Conservation (phyloP, 2,888 invertebrate species). For the Deilephila porcellus region DNA sequence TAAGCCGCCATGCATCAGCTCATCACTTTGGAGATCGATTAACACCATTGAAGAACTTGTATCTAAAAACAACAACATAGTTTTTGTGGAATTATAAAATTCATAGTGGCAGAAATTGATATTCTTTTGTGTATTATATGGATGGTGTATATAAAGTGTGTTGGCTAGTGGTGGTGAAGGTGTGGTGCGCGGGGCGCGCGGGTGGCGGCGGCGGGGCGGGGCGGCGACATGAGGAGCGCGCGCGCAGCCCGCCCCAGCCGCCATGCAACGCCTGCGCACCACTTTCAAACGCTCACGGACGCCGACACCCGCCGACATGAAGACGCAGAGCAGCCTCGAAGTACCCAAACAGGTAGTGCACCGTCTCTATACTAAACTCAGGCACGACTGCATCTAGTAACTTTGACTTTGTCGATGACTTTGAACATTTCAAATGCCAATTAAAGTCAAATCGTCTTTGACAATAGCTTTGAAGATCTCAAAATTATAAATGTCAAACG, state of each 20-base stretch:
- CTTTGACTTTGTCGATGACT: no score
- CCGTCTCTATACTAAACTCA: background rate
- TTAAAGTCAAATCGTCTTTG: no score
- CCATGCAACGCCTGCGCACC: constrained; percentile 92
- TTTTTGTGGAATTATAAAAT: constrained; percentile 14
- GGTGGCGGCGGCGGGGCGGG: constrained; percentile 76
- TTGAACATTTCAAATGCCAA: no score
- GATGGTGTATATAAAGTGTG: background rate
- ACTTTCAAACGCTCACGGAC: constrained; percentile 95
- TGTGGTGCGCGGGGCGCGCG: constrained; percentile 55
- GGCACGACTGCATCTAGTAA: no score
- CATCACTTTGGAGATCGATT: no score
- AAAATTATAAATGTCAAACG: no score
- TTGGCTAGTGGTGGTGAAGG: constrained; percentile 52
- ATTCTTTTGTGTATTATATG: background rate
- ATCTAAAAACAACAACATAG: no score
- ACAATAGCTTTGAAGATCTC: no score
- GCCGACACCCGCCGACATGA: constrained; percentile 95
- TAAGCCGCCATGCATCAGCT: no score
- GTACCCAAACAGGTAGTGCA: constrained; percentile 90
- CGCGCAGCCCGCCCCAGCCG: constrained; percentile 79
- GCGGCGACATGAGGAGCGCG: constrained; percentile 75
- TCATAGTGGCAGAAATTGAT: constrained; percentile 28
- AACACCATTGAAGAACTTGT: no score
- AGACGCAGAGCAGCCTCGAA: constrained; percentile 95